Evolutionary conservation across 2,113 vertebrate genomes (phyloP).

Genomic region (Psophia crepitans): DNA sequence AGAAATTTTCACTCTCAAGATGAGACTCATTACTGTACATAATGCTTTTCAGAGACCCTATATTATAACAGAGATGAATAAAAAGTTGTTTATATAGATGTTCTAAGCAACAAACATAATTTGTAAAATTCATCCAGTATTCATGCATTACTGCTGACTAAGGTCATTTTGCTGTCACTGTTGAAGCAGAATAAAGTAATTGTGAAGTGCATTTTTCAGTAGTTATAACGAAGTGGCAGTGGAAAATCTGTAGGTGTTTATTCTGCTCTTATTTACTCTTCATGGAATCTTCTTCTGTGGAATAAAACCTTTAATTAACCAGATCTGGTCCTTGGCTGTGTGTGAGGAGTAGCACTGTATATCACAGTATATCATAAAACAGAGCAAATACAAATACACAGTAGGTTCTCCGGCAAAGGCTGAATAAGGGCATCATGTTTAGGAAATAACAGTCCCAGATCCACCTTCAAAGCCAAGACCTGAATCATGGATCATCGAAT

Average conservation of each 20-base stretch:
- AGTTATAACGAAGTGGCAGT: not conserved
- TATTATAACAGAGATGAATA: not conserved
- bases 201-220: not conserved
- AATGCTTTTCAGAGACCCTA: not conserved
- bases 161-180: not conserved
- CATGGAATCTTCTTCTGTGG: not conserved
- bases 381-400: not conserved
- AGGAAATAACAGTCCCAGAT: constrained; percentile 8
- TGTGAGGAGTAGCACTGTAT: not conserved
- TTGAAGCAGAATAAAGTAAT: not conserved
- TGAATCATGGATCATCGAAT: no score
- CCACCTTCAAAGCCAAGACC: not conserved
- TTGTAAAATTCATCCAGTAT: not conserved
- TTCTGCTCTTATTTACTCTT: not conserved
- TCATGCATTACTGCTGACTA: not conserved
- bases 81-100: not conserved
- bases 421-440: not conserved
- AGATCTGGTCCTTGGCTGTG: not conserved
- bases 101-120: not conserved
- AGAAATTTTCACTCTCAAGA: not conserved
- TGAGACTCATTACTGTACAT: not conserved
- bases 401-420: not conserved
- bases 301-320: constrained; percentile 41
- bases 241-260: not conserved
- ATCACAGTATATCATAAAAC: not conserved